Conservation (phyloP, 2,113 vertebrate genomes). For the Grallaria varia region DNA sequence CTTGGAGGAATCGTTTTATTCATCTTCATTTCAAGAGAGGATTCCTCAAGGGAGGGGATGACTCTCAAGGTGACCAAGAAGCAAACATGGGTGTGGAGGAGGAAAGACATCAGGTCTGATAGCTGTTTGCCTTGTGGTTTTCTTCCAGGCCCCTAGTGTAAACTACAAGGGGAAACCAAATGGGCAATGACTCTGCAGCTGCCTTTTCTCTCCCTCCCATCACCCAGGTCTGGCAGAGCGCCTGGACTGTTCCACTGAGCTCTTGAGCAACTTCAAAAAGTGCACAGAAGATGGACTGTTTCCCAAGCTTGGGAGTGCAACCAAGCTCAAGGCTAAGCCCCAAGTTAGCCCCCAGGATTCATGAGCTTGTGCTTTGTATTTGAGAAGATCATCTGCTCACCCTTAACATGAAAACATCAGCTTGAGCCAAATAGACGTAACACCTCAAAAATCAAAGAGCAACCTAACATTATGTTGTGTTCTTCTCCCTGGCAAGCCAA, state of each 20-base stretch:
- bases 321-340: background rate
- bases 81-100: background rate
- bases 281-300: background rate
- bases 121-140: background rate
- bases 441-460: background rate
- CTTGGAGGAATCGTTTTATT: background rate
- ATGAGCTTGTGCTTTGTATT: background rate
- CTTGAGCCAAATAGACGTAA: background rate
- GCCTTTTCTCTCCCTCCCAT: background rate
- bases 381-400: background rate
- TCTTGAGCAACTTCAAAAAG: background rate
- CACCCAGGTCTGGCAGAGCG: background rate
- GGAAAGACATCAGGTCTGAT: background rate
- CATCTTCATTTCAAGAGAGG: background rate
- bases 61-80: background rate
- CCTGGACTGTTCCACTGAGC: rapidly evolving
- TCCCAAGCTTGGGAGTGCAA: background rate
- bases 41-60: background rate
- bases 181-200: background rate
- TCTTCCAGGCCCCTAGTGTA: background rate
- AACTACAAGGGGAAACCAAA: background rate
- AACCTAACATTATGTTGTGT: rapidly evolving
- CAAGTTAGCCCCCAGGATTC: background rate
- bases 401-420: background rate
- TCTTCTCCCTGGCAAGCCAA: background rate